Evolutionary conservation across 2,113 vertebrate species (phyloP), one percentile per base, ranked within the genome.

Genomic region (Cettia cetti): DNA sequence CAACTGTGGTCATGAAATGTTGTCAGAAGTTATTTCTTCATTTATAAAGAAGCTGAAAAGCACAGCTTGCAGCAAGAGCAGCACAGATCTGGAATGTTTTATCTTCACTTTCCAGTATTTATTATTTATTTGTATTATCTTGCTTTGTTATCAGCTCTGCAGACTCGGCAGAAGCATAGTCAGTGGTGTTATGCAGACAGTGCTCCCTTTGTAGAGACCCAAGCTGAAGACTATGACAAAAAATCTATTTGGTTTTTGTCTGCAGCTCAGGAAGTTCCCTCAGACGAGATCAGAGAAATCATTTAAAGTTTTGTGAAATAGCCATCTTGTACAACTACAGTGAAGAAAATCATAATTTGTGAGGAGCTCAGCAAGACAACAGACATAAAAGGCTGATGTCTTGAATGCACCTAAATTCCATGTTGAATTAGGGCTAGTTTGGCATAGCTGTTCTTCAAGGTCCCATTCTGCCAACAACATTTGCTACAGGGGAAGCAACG

Each of bases 81-180:
- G 50, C 80, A 83, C 16, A 82, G 52, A 83, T 33, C 64, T 76
- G 70, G 83, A 87, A 23, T 45, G 44, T 45, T 93, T 86, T 42
- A 78, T 53, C 64, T 75, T 79, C 37, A 27, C 31, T 75, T 93
- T 68, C 57, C 56, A 83, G 71, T 30, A 60, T 83, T 92, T 83
- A 78, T 91, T 83, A 95, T 89, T 92, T 92, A 92, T 80, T 94
- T 92, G 82, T 42, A 64, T 60, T 94, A 94, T 92, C 92, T 94
- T 78, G 76, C 64, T 71, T 76, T 82, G 74, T 68, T 81, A 91
- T 49, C 76, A 86, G 68, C 75, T 54, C 71, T 52, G 75, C 92
- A 90, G 85, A 74, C 82, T 82, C 59, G 27, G 82, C 78, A 93
- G 79, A 86, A 95, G 90, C 90, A 65, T 1, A 80, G 79, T 23